These are phyloP conservation scores for Drosophila helvetica DNA, from an alignment of 2,888 invertebrate genomes.

Conservation along the genomic window DNA sequence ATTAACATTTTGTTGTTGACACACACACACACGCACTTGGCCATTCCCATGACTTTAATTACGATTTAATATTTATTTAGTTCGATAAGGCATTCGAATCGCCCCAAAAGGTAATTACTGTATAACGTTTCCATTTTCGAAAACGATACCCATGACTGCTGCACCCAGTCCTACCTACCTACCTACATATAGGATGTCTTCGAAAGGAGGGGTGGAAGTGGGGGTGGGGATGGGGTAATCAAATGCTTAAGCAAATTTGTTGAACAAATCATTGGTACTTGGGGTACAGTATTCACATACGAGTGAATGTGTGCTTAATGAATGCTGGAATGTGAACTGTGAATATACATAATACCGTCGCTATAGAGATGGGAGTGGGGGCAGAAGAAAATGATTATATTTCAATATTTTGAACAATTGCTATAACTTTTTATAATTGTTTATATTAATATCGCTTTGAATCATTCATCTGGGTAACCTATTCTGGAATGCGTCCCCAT, in stretches of 20 bases:
- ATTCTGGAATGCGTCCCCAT: too few relatives aligned
- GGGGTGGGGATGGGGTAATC: slow-evolving; percentile 21
- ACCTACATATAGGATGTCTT: slow-evolving; percentile 17
- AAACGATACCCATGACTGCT: slow-evolving; percentile 54
- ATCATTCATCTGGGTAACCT: too few relatives aligned
- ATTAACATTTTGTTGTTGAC: slow-evolving; percentile 41
- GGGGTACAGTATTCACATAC: slow-evolving; percentile 5
- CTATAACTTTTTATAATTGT: too few relatives aligned
- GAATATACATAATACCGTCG: too few relatives aligned
- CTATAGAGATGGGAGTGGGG: background rate
- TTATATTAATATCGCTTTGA: too few relatives aligned
- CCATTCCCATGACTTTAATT: slow-evolving; percentile 80
- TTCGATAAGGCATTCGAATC: slow-evolving; percentile 62
- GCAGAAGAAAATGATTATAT: background rate
- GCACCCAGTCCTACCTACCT: slow-evolving; percentile 54
- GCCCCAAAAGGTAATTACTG: slow-evolving; percentile 61
- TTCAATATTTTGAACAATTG: too few relatives aligned
- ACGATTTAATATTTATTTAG: slow-evolving; percentile 80
- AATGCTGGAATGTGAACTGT: background rate
- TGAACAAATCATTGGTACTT: slow-evolving; percentile 56
- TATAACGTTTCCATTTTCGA: slow-evolving; percentile 43
- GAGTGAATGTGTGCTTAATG: too few relatives aligned
- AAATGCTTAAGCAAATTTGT: slow-evolving; percentile 69
- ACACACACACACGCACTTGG: slow-evolving; percentile 18
- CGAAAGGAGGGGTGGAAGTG: too few relatives aligned